These are phyloP conservation scores for Brachionus paranguensis DNA, from an alignment of 1,140 invertebrate genomes.

Conservation along the genomic window DNA sequence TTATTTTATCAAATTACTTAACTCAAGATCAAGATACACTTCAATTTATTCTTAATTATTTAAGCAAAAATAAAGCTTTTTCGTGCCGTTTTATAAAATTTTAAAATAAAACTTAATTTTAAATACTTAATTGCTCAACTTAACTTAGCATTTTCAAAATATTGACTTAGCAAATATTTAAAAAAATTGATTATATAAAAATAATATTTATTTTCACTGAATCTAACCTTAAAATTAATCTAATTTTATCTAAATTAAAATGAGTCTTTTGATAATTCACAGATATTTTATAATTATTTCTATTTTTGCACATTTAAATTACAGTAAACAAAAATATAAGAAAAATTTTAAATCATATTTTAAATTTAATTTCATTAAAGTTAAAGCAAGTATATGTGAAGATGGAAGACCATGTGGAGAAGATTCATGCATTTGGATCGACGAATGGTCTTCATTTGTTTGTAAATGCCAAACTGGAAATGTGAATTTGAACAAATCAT, in stretches of 20 bases:
- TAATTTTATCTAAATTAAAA: background rate
- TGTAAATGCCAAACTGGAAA: background rate
- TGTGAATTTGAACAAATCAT: background rate
- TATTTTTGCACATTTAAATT: background rate
- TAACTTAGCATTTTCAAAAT: background rate
- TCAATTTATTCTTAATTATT: background rate
- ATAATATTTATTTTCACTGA: background rate
- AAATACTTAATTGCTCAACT: background rate
- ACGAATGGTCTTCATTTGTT: constrained; percentile 2
- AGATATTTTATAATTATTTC: background rate
- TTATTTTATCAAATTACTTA: background rate
- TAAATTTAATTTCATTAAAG: background rate
- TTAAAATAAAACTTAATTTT: background rate
- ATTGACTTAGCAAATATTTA: background rate
- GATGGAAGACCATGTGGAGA: background rate
- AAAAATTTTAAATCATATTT: background rate
- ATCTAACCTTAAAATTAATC: background rate
- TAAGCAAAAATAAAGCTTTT: background rate
- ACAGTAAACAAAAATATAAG: background rate
- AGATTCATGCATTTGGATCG: background rate
- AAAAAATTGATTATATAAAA: background rate
- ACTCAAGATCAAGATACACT: background rate
- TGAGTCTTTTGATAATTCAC: background rate
- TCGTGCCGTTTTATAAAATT: background rate
- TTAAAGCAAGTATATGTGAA: background rate